A percentile compares a stretch with the other conserved stretches of the same genome.
Evolutionary conservation across 2,797 vertebrate genomes (phyloP).

Genomic region (Poecilia wingei): DNA sequence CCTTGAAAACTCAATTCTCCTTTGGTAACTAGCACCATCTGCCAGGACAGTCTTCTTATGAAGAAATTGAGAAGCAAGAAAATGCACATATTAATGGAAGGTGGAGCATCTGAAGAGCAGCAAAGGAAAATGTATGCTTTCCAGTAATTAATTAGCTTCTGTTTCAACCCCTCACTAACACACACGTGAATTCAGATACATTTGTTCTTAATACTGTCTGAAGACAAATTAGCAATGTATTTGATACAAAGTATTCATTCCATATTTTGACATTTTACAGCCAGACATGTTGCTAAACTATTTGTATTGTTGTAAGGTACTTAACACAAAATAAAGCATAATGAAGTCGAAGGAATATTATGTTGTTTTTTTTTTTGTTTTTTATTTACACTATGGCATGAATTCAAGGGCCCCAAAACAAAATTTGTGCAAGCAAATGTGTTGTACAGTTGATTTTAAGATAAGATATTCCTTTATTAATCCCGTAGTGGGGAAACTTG

Average conservation of each 20-base stretch:
- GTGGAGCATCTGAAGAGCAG: conserved; percentile 9
- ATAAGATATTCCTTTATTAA: too few relatives aligned
- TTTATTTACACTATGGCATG: background rate
- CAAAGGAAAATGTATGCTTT: conserved; percentile 29
- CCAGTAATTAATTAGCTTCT: conserved; percentile 37
- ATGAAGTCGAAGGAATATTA: background rate
- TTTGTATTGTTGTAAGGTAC: background rate
- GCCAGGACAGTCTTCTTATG: conserved; percentile 61
- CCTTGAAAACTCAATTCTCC: conserved; percentile 61
- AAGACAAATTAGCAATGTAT: background rate
- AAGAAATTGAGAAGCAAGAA: conserved; percentile 33
- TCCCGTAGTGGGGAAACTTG: too few relatives aligned
- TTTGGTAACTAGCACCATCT: conserved; percentile 72
- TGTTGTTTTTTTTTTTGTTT: background rate
- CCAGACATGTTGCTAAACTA: background rate
- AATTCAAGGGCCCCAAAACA: background rate
- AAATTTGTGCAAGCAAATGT: background rate
- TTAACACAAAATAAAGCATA: background rate
- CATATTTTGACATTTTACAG: background rate
- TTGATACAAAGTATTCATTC: background rate
- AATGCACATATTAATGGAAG: background rate
- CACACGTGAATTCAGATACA: background rate
- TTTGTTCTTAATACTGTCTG: conserved; percentile 7
- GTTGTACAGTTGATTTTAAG: too few relatives aligned
- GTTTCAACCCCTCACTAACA: conserved; percentile 11